These are phyloP conservation scores for Cheilosia urbana DNA, from an alignment of 2,888 invertebrate genomes.

Conservation along the genomic window DNA sequence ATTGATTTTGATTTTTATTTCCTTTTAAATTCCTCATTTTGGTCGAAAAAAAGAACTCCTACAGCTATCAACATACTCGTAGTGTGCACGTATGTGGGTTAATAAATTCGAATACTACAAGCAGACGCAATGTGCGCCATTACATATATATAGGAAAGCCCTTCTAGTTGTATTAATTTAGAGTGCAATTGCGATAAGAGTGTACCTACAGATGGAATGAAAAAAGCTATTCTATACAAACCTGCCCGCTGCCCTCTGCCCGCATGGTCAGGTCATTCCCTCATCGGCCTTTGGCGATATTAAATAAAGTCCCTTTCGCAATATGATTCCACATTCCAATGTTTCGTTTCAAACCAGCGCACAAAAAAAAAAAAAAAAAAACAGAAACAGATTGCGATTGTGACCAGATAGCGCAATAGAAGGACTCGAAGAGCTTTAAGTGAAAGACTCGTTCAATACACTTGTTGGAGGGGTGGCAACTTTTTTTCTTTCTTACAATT, in stretches of 20 bases:
- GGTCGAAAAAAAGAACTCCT: slow-evolving; percentile 11
- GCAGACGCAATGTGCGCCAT: slow-evolving; percentile 31
- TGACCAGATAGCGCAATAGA: background rate
- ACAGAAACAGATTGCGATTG: slow-evolving; percentile 17
- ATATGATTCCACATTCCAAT: slow-evolving; percentile 52
- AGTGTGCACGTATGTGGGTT: slow-evolving; percentile 58
- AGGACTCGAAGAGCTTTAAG: slow-evolving; percentile 26
- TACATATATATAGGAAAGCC: background rate
- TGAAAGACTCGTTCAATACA: slow-evolving; percentile 13
- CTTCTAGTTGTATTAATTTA: slow-evolving; percentile 31
- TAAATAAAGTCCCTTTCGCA: slow-evolving; percentile 59
- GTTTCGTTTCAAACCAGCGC: slow-evolving; percentile 45
- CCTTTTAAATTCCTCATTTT: slow-evolving; percentile 4
- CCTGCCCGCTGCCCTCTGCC: background rate
- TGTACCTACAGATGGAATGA: background rate
- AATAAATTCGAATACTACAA: slow-evolving; percentile 69
- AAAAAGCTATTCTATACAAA: background rate
- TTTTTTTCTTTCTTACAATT: background rate
- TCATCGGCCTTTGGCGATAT: slow-evolving; percentile 34
- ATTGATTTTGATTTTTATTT: slow-evolving; percentile 62
- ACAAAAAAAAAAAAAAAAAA: background rate
- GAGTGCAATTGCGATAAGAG: slow-evolving; percentile 53
- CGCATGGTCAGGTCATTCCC: background rate
- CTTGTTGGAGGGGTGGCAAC: background rate
- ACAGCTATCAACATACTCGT: slow-evolving; percentile 14